Evolutionary conservation across 1,140 invertebrate genomes (phyloP), one percentile per base, ranked within the genome.

Genomic region (Kradibia gibbosae): DNA sequence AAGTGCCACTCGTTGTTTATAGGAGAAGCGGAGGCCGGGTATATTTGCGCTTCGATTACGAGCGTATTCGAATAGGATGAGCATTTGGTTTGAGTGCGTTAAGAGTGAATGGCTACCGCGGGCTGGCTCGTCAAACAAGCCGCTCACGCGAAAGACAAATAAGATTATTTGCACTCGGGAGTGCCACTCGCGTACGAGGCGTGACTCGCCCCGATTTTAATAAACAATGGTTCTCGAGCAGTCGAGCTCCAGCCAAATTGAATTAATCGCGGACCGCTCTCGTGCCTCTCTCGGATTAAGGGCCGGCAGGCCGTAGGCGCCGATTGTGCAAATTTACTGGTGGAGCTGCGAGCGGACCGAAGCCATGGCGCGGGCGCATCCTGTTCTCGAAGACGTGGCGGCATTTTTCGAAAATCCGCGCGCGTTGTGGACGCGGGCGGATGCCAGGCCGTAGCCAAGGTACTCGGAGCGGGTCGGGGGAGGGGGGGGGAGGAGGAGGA

Each of bases 11-110:
- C 50, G 20, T 20, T 78, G 48, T 71, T 78, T 55, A 50, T 65
- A 31, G 31, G 53, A 53, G 62, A 36, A 77, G 39, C 25, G 4
- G 75, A 77, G 60, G 53, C 60, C 39, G 7, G n/a, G 65, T 20
- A 36, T 79, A 48, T 79, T 42, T 79, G 78, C 67, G 53, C 36
- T 62, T 65, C 74, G 57, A 76, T 76, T 76, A 76, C 57, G 55
- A 76, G 45, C n/a, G n/a, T n/a, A n/a, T n/a, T n/a, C n/a, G n/a
- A 15, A 55, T 31, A 20, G n/a, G 45, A 34, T 45, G 73, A 65
- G 74, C n/a, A 62, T 76, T 62, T 76, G 39, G 74, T 39, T 76
- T 11, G 57, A 39, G 3, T 62, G n/a, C 53, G 67, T 50, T 71
- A 79, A 79, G 48, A 72, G 78, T 48, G 31, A 15, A 15, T 31